Percentiles rank a stretch among this genome's conserved stretches.
Evolutionary conservation across 2,888 invertebrate species (phyloP).

Genomic region (Graphium colonna): DNA sequence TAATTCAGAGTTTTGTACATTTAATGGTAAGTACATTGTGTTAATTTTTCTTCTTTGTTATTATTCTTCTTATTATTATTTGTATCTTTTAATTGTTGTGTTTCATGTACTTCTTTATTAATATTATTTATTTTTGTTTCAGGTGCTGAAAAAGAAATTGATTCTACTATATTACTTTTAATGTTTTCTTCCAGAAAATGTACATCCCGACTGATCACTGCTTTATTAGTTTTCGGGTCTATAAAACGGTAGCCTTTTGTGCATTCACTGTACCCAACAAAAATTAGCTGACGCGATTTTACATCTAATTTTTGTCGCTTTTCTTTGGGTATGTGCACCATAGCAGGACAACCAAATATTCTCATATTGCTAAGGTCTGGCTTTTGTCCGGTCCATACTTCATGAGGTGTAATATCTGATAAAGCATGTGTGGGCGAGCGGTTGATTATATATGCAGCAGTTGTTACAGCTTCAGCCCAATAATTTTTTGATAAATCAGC

Average conservation of each 20-base stretch:
- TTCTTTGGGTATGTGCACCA: slow-evolving; percentile 30
- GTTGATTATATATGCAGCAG: slow-evolving; percentile 28
- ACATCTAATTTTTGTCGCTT: slow-evolving; percentile 9
- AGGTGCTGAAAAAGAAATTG: no score
- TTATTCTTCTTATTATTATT: no score
- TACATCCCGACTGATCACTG: slow-evolving; percentile 20
- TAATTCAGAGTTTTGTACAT: no score
- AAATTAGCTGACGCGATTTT: slow-evolving; percentile 5
- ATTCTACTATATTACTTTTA: slow-evolving; percentile 4
- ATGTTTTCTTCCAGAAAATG: slow-evolving; percentile 15
- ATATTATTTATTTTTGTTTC: no score
- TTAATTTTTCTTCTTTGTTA: no score
- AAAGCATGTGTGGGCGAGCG: slow-evolving; percentile 21
- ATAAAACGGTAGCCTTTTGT: slow-evolving; percentile 24
- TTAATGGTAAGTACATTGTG: no score
- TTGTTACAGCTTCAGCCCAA: slow-evolving; percentile 40
- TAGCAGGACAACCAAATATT: slow-evolving; percentile 44
- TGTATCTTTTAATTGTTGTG: no score
- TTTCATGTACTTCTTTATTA: no score
- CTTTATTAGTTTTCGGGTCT: slow-evolving; percentile 13
- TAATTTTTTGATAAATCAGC: slow-evolving; percentile 22
- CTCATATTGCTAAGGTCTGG: slow-evolving; percentile 35
- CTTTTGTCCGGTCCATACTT: slow-evolving; percentile 38
- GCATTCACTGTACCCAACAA: slow-evolving; percentile 17
- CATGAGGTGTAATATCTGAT: slow-evolving; percentile 9